A percentile compares a stretch with the other conserved stretches of the same genome.
phyloP scores from a whole-genome alignment of 2,888 invertebrate genomes.

The Leistus spinibarbis region DNA sequence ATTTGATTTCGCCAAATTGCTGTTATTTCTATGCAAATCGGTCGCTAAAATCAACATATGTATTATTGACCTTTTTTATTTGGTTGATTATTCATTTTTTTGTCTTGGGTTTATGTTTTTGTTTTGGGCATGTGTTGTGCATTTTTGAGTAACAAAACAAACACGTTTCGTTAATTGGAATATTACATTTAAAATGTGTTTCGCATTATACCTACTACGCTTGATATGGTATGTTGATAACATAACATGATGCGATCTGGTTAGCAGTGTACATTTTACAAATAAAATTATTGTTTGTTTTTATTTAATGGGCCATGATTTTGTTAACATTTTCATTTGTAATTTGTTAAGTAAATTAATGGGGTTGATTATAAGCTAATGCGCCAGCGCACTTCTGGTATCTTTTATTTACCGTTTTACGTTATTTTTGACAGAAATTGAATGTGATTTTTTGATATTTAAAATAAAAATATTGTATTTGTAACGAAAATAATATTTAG shows the following conservation, averaged over 20 bases:
- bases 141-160: not conserved
- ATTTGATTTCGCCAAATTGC: constrained; percentile 50
- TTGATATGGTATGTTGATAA: not conserved
- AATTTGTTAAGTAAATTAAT: not conserved
- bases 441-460: not conserved
- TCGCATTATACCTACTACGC: not conserved
- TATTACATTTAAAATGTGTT: not conserved
- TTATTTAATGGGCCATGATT: too few species aligned
- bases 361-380: too few species aligned
- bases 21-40: constrained; percentile 49
- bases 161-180: not conserved
- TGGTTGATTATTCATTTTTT: not conserved
- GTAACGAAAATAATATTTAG: too few species aligned
- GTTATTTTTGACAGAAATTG: too few species aligned
- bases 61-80: constrained; percentile 35
- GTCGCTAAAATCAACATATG: constrained; percentile 50
- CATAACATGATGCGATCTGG: not conserved
- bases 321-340: not conserved
- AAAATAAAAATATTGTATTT: too few species aligned
- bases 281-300: too few species aligned
- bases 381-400: too few species aligned
- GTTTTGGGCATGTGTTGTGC: not conserved
- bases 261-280: not conserved
- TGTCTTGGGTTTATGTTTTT: not conserved
- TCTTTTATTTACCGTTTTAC: not conserved